These are phyloP conservation scores for Luehdorfia chinensis DNA, from an alignment of 1,140 invertebrate genomes.

Conservation along the genomic window DNA sequence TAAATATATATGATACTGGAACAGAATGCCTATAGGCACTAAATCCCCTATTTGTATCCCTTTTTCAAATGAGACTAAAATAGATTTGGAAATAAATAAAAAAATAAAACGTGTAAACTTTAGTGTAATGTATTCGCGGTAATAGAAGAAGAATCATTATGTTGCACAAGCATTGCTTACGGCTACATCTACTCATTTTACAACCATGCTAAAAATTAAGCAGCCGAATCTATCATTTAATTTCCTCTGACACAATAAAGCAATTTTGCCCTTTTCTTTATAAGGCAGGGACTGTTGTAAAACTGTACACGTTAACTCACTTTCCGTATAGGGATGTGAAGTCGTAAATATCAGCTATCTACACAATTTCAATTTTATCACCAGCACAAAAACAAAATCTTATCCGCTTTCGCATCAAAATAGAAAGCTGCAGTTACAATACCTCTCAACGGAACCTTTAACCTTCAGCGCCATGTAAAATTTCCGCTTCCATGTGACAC, in stretches of 20 bases:
- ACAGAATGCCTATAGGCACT: too few species aligned
- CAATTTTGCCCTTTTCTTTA: constrained; percentile 3
- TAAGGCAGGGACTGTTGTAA: constrained; percentile 9
- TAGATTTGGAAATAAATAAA: too few species aligned
- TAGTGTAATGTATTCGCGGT: too few species aligned
- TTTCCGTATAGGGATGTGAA: constrained; percentile 9
- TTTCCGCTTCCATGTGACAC: constrained; percentile 1
- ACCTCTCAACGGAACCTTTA: not conserved
- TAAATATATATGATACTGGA: too few species aligned
- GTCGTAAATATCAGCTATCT: not conserved
- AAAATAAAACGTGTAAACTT: too few species aligned
- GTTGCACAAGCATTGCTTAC: too few species aligned
- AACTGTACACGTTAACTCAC: constrained; percentile 1
- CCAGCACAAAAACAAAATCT: constrained; percentile 14
- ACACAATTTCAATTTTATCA: constrained; percentile 6
- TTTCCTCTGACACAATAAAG: constrained; percentile 10
- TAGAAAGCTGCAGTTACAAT: not conserved
- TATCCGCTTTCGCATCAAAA: constrained; percentile 15
- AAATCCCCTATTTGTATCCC: too few species aligned
- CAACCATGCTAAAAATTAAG: not conserved
- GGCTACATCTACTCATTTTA: too few species aligned
- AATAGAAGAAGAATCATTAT: too few species aligned
- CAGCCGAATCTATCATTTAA: constrained; percentile 1
- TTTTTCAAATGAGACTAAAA: too few species aligned
- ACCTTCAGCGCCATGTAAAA: not conserved